phyloP scores from a whole-genome alignment of 1,140 invertebrate genomes.

The Popillia japonica region DNA sequence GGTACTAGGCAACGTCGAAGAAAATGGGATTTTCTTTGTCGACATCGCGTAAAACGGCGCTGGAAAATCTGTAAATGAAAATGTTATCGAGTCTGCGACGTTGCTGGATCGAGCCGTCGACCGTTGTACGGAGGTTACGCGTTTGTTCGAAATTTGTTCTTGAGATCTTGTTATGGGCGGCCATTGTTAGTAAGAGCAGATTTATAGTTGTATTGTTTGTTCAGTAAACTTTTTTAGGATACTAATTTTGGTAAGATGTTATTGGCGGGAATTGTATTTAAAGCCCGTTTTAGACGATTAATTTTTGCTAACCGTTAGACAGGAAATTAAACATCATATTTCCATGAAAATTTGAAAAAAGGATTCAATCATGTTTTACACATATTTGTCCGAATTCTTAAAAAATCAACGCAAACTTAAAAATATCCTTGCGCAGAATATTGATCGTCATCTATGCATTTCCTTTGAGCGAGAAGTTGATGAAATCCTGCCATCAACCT shows the following conservation, averaged over 20 bases:
- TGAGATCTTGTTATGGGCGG: background rate
- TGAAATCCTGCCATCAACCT: too few relatives aligned
- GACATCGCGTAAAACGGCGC: background rate
- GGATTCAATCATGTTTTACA: too few relatives aligned
- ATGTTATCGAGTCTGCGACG: background rate
- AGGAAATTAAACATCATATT: too few relatives aligned
- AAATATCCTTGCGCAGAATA: too few relatives aligned
- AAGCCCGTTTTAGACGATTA: too few relatives aligned
- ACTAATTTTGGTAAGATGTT: background rate
- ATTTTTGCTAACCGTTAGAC: too few relatives aligned
- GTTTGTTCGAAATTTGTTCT: constrained; percentile 11
- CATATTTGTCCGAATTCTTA: too few relatives aligned
- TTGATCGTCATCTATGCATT: too few relatives aligned
- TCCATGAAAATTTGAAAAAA: too few relatives aligned
- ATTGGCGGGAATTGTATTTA: too few relatives aligned
- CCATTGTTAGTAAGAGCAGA: background rate
- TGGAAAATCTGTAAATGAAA: constrained; percentile 6
- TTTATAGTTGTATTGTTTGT: constrained; percentile 2
- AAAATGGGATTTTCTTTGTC: constrained; percentile 1
- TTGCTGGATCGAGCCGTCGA: background rate
- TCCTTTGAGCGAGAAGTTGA: too few relatives aligned
- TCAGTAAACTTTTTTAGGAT: background rate
- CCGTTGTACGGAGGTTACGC: background rate
- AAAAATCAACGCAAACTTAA: too few relatives aligned
- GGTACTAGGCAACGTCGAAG: background rate